A percentile compares a stretch with the other conserved stretches of the same genome.
These are phyloP conservation scores for Condylura cristata DNA, from an alignment of 2,113 vertebrate species.

Conservation along the genomic window DNA sequence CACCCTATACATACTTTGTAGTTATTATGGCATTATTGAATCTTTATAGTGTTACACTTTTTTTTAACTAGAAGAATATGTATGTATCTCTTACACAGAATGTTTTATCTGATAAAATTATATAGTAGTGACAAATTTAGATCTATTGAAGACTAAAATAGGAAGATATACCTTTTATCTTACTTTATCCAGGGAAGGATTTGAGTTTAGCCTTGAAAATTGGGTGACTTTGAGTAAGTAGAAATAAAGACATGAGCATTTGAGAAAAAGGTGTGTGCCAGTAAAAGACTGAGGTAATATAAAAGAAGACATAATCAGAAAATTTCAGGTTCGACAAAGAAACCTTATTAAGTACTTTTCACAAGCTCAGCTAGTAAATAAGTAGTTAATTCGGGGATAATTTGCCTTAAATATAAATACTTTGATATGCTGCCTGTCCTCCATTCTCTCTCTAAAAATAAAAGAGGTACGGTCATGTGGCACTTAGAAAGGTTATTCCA, in stretches of 20 bases:
- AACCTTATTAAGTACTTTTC: neutral
- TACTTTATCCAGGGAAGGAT: neutral
- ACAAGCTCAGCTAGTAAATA: neutral
- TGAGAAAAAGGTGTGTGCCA: neutral
- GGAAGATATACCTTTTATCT: neutral
- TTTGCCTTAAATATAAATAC: neutral
- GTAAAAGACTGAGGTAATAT: neutral
- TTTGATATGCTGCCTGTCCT: neutral
- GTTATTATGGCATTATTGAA: neutral
- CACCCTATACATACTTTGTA: neutral
- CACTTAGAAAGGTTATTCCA: neutral
- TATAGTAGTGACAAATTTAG: neutral
- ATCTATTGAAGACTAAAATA: neutral
- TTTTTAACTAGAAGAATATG: neutral
- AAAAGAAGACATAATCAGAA: neutral
- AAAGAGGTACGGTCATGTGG: neutral
- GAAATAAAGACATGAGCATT: neutral
- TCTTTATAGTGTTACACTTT: neutral
- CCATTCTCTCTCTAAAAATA: neutral
- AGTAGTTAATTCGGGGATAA: neutral
- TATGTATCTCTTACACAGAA: neutral
- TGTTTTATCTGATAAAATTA: neutral
- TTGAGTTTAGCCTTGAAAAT: neutral
- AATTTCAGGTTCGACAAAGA: neutral
- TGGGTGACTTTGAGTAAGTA: neutral